Conservation (phyloP, 2,113 vertebrate genomes). For the Zosterops hypoxanthus region DNA sequence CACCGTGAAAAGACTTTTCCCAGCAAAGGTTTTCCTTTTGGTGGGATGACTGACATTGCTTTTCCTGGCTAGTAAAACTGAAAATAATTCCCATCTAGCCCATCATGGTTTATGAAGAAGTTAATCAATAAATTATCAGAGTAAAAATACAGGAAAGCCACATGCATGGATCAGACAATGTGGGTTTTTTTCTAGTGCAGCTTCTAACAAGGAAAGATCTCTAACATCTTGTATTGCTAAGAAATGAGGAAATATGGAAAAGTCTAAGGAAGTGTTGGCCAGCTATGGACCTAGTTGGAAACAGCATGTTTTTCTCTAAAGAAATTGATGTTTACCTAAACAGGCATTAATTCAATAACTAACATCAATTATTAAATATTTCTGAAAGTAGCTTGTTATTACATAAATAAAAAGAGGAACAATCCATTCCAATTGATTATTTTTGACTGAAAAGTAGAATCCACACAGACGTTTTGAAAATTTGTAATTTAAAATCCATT, state of each 20-base stretch:
- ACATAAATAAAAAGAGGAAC: not conserved
- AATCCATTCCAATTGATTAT: not conserved
- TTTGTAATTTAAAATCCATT: not conserved
- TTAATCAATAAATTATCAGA: not conserved
- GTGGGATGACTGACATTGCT: not conserved
- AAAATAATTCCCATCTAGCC: not conserved
- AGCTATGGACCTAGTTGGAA: not conserved
- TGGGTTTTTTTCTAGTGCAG: not conserved
- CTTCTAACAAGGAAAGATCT: not conserved
- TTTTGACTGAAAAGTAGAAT: not conserved
- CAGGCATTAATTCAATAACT: not conserved
- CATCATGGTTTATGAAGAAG: not conserved
- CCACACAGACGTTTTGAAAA: not conserved
- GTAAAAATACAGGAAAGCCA: not conserved
- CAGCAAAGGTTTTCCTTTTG: not conserved
- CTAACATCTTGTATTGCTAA: not conserved
- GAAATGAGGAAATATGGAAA: not conserved
- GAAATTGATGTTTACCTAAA: not conserved
- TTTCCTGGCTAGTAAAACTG: not conserved
- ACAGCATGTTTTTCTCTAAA: not conserved
- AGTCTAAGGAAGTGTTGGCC: not conserved
- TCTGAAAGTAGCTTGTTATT: not conserved
- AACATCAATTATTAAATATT: not conserved
- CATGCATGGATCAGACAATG: not conserved
- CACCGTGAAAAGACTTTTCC: not conserved